These are phyloP conservation scores for Drosophila pruinosa DNA, from an alignment of 1,140 invertebrate genomes.

Conservation along the genomic window DNA sequence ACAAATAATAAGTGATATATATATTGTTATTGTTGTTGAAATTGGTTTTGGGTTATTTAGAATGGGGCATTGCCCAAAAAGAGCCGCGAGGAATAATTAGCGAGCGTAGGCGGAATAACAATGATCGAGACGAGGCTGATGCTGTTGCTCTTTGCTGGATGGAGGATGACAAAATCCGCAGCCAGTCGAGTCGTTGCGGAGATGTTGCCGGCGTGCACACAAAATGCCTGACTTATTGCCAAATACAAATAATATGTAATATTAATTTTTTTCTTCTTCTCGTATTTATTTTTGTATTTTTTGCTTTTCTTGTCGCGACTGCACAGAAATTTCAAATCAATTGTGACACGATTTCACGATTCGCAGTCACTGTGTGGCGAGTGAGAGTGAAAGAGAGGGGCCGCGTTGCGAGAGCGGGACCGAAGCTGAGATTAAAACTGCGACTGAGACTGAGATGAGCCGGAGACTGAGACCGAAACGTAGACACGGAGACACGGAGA, in stretches of 20 bases:
- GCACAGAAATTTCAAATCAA: slow-evolving; percentile 62
- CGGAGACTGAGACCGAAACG: slow-evolving; percentile 20
- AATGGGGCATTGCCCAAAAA: slow-evolving; percentile 75
- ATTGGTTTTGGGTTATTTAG: slow-evolving; percentile 59
- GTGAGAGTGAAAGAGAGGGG: neutral
- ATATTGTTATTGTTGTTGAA: slow-evolving; percentile 4
- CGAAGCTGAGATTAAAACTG: neutral
- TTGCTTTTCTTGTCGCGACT: slow-evolving; percentile 24
- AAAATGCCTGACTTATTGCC: slow-evolving; percentile 45
- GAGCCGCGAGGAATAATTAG: slow-evolving; percentile 58
- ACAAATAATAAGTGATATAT: neutral
- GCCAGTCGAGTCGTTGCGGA: neutral
- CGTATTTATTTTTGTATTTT: slow-evolving; percentile 38
- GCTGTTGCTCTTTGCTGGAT: too few relatives aligned
- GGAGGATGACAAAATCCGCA: slow-evolving; percentile 50
- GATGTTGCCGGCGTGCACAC: slow-evolving; percentile 41
- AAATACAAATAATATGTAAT: slow-evolving; percentile 76
- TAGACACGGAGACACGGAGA: slow-evolving; percentile 5
- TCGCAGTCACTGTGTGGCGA: slow-evolving; percentile 21
- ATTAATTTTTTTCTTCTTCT: slow-evolving; percentile 51
- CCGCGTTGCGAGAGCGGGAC: neutral
- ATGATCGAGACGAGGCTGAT: slow-evolving; percentile 31
- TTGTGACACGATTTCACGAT: slow-evolving; percentile 78
- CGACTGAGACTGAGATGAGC: slow-evolving; percentile 7
- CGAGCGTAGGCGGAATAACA: slow-evolving; percentile 67